Evolutionary conservation across 2,888 invertebrate species (phyloP), one percentile per base, ranked within the genome.

Genomic region (Stratiomys singularior): DNA sequence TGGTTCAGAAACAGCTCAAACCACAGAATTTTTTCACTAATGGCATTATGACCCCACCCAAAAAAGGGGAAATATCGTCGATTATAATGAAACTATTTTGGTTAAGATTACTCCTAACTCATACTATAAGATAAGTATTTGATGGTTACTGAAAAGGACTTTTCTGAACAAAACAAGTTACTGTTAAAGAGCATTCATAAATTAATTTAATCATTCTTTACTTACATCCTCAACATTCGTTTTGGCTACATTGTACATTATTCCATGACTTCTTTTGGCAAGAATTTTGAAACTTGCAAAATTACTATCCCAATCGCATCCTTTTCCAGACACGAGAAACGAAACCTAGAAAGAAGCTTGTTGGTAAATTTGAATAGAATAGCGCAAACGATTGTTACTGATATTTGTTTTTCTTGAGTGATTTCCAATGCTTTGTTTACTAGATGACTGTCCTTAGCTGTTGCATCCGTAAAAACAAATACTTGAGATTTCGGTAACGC

Each of bases 381-480:
- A n/a, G n/a, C n/a, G 3, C 9, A 37, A 5, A 5, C 37, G 9
- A 90, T 91, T 85, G 1, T 44, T 80, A 93, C 93, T 89, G 93
- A 92, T 81, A 91, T 91, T 83, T 93, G 91, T 83, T 92, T 93
- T 82, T 90, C 89, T 84, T 93, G 93, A 67, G 94, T 90, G 15
- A 90, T 84, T 78, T 91, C 89, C 11, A 93, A 84, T 0, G 93
- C 92, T 72, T 89, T 88, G 11, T 89, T 89, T 0, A 92, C 90
- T 5, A 91, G 86, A 76, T 88, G 84, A 81, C 90, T 91, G 83
- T 94, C 94, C 76, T 90, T 91, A 0, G 93, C 90, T 0, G 92
- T 89, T 0, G 93, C 93, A 82, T 94, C 94, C 1, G 94, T 93
- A 84, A 94, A 93, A 28, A 94, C 93, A 82, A 93, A 94, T 56